Conservation (phyloP, 2,113 vertebrate genomes). For the Vulpes vulpes region DNA sequence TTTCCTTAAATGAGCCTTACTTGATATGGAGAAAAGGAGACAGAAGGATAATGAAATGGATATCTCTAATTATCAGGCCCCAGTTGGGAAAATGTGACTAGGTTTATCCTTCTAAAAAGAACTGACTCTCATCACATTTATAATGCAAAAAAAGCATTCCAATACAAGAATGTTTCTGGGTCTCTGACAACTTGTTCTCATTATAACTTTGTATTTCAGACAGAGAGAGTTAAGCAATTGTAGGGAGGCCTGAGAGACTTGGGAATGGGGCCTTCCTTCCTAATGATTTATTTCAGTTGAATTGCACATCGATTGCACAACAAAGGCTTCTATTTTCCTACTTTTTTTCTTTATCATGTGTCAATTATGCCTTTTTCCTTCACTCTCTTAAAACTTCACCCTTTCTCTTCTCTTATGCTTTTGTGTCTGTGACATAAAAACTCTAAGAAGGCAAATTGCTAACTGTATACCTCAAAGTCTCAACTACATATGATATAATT, state of each 20-base stretch:
- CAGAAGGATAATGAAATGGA: neutral
- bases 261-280: neutral
- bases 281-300: constrained; percentile 19
- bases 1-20: neutral
- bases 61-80: neutral
- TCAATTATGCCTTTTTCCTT: neutral
- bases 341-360: constrained; percentile 16
- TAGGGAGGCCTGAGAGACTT: neutral
- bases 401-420: constrained; percentile 58
- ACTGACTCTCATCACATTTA: neutral
- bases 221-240: neutral
- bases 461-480: neutral
- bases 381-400: constrained; percentile 29
- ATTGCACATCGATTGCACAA: constrained; percentile 50
- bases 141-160: neutral
- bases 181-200: constrained; percentile 15
- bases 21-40: neutral
- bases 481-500: constrained; percentile 28
- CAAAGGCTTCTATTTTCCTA: constrained; percentile 56
- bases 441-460: constrained; percentile 36
- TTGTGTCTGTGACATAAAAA: constrained; percentile 7
- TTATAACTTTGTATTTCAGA: constrained; percentile 37
- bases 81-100: constrained; percentile 36
- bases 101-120: constrained; percentile 25
- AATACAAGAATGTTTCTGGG: constrained; percentile 42